These are phyloP conservation scores for Hydrolagus colliei DNA, from an alignment of 2,797 vertebrate genomes.

Conservation along the genomic window DNA sequence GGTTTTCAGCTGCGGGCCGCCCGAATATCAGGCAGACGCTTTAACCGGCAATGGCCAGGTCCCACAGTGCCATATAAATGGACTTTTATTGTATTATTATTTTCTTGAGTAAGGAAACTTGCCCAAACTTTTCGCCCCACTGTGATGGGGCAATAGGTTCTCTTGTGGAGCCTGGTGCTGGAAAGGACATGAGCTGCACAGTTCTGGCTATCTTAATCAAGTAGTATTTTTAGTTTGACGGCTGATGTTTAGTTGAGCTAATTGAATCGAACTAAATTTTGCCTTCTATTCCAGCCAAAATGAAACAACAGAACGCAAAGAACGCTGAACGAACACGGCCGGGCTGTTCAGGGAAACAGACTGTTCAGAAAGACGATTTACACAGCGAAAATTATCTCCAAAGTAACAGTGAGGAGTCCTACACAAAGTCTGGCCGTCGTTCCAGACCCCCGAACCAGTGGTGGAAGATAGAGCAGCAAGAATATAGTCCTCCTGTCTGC, in stretches of 20 bases:
- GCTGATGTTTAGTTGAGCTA: no score
- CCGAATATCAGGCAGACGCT: no score
- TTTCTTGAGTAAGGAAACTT: neutral
- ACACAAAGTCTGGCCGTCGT: neutral
- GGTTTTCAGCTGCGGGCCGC: no score
- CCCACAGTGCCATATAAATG: no score
- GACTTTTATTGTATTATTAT: neutral
- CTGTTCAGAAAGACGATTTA: neutral
- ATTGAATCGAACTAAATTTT: neutral
- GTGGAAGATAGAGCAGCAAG: neutral
- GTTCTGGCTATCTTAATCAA: neutral
- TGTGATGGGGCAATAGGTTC: neutral
- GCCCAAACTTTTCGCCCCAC: neutral
- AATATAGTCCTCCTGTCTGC: neutral
- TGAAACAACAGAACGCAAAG: neutral
- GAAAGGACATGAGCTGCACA: neutral
- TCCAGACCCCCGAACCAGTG: neutral
- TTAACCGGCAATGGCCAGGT: no score
- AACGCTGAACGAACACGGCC: neutral
- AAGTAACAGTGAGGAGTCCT: neutral
- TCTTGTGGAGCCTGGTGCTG: neutral
- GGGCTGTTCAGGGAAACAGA: neutral
- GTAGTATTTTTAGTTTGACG: no score
- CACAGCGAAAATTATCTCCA: neutral
- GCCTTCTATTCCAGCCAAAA: constrained; percentile 13